These are phyloP conservation scores for Aspidiotus rigidus DNA, from an alignment of 2,888 invertebrate genomes.

Conservation along the genomic window DNA sequence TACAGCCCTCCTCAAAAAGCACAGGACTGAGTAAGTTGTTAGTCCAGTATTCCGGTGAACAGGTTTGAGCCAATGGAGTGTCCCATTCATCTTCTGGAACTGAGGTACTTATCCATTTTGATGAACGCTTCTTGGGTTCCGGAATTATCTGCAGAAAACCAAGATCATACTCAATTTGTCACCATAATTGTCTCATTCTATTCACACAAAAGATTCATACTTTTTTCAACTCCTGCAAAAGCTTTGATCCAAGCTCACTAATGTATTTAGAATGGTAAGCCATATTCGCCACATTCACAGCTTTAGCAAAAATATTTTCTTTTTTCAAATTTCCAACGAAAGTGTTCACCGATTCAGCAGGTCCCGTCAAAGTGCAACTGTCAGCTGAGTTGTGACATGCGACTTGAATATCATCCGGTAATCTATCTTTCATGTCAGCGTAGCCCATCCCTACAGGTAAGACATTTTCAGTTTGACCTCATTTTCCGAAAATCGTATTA, in stretches of 20 bases:
- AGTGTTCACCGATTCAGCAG: constrained; percentile 52
- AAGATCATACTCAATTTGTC: too few species aligned
- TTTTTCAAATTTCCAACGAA: constrained; percentile 57
- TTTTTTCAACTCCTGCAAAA: constrained; percentile 54
- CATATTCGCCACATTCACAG: constrained; percentile 76
- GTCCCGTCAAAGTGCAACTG: constrained; percentile 71
- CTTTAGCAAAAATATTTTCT: constrained; percentile 68
- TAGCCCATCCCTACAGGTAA: constrained; percentile 38
- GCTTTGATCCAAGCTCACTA: constrained; percentile 57
- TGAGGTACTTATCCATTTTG: constrained; percentile 58
- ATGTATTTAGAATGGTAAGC: constrained; percentile 85
- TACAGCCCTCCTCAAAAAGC: constrained; percentile 71
- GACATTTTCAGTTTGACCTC: too few species aligned
- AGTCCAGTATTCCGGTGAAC: constrained; percentile 59
- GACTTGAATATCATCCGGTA: constrained; percentile 55
- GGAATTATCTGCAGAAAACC: constrained; percentile 43
- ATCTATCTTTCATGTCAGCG: constrained; percentile 38
- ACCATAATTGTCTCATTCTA: too few species aligned
- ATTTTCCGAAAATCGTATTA: too few species aligned
- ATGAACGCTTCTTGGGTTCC: constrained; percentile 48
- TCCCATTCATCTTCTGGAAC: constrained; percentile 54
- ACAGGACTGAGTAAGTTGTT: constrained; percentile 60
- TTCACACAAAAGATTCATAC: constrained; percentile 41
- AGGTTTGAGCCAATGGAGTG: constrained; percentile 48
- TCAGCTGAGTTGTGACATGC: constrained; percentile 72